Evolutionary conservation across 2,888 invertebrate genomes (phyloP), one percentile per base, ranked within the genome.

Genomic region (Microctonus aethiopoides): DNA sequence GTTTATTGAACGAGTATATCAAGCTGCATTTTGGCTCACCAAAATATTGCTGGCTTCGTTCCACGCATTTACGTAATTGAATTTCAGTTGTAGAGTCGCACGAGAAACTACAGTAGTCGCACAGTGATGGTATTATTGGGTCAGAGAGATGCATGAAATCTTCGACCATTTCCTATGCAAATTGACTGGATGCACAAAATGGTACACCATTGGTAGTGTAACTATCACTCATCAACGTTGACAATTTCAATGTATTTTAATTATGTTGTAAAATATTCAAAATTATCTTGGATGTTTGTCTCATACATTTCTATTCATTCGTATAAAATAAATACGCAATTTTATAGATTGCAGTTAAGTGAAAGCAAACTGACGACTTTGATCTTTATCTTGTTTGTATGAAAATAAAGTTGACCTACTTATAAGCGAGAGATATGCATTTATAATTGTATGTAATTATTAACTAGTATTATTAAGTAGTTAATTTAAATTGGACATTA

Each of bases 81-180:
- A 81, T 81, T 82, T 73, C 76, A 72, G 68, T 67, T 68, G 73
- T 36, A 64, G 64, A 52, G 56, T 62, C 70, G 20, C 39, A 46
- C 66, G 24, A 64, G 62, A 59, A 32, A 57, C 62, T 66, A 60
- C 63, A 68, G 68, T n/a, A n/a, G 64, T 29, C 67, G 63, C 70
- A 54, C n/a, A n/a, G n/a, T n/a, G n/a, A 54, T 36, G 10, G 74
- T 76, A 75, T 78, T 78, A 78, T 80, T 77, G 75, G 75, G 77
- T 76, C 79, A 73, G 74, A 68, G 77, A 20, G 72, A 76, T 73
- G 71, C 67, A 72, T 66, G 64, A 72, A 76, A 76, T 77, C 74
- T 76, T 76, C 73, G 68, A 69, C 74, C 72, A 77, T 79, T 80
- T 77, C 75, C 77, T 75, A 79, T 80, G 80, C 76, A 81, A 81